phyloP scores from a whole-genome alignment of 2,113 vertebrate genomes.

The Dipodomys spectabilis region DNA sequence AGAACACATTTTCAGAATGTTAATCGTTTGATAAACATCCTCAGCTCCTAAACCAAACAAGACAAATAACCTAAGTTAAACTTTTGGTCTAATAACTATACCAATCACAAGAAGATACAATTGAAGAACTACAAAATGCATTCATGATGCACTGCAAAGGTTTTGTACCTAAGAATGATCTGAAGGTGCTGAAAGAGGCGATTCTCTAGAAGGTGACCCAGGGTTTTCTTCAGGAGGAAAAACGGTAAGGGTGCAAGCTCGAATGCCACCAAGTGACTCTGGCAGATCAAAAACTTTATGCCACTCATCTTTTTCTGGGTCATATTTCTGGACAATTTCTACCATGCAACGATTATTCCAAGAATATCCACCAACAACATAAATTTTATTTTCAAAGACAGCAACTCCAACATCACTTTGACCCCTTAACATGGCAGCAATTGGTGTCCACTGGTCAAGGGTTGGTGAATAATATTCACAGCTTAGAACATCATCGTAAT shows the following conservation, averaged over 20 bases:
- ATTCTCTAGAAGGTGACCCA: conserved; percentile 96
- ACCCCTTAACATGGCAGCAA: conserved; percentile 97
- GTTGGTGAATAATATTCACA: conserved; percentile 98
- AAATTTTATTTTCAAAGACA: conserved; percentile 99
- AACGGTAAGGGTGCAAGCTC: conserved; percentile 98
- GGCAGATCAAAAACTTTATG: conserved; percentile 99
- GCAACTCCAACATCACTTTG: conserved; percentile 99
- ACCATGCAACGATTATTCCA: conserved; percentile 99
- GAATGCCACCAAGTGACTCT: conserved; percentile 97
- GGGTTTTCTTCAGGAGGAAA: conserved; percentile 96
- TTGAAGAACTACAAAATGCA: not conserved
- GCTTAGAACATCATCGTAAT: conserved; percentile 99
- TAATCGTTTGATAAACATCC: conserved; percentile 60
- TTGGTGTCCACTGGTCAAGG: conserved; percentile 98
- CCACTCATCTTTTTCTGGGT: conserved; percentile 99
- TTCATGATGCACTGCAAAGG: conserved; percentile 24
- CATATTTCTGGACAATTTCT: conserved; percentile 99
- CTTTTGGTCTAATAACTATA: conserved; percentile 66
- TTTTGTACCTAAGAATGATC: conserved; percentile 76
- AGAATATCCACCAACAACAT: conserved; percentile 98
- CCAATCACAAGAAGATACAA: conserved; percentile 45
- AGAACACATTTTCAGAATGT: conserved; percentile 70
- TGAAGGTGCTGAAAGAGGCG: conserved; percentile 96
- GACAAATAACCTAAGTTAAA: conserved; percentile 63
- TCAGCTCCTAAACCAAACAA: conserved; percentile 61